Percentiles rank a stretch among this genome's conserved stretches.
phyloP scores from a whole-genome alignment of 2,888 invertebrate species.

The Platerodrilus igneus region DNA sequence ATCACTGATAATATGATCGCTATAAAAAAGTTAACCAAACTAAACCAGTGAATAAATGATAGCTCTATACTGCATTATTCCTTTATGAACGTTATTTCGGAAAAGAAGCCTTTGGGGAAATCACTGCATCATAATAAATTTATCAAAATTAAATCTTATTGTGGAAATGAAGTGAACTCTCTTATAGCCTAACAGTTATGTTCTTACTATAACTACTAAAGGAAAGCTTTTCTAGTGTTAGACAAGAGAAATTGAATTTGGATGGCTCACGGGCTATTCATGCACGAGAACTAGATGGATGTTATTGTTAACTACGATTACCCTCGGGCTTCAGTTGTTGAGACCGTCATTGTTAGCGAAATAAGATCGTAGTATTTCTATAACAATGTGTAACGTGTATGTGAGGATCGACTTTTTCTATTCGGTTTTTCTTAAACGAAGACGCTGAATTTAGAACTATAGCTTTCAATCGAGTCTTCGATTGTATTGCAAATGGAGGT shows the following conservation, averaged over 20 bases:
- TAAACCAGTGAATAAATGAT: too few relatives aligned
- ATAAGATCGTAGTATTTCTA: constrained; percentile 32
- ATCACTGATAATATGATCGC: too few relatives aligned
- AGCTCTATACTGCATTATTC: too few relatives aligned
- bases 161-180: constrained; percentile 15
- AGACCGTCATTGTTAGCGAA: constrained; percentile 39
- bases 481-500: too few relatives aligned
- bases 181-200: constrained; percentile 19
- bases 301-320: constrained; percentile 43
- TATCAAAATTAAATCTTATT: constrained; percentile 23
- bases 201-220: constrained; percentile 14
- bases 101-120: constrained; percentile 13
- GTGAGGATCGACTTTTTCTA: constrained; percentile 26
- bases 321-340: constrained; percentile 45
- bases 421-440: too few relatives aligned
- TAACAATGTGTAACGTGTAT: constrained; percentile 18
- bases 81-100: too few relatives aligned
- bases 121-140: constrained; percentile 13
- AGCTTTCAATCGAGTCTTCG: too few relatives aligned
- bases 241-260: constrained; percentile 15
- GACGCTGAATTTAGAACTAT: too few relatives aligned
- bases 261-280: constrained; percentile 21
- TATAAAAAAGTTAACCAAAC: too few relatives aligned
- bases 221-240: constrained; percentile 14
- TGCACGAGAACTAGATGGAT: constrained; percentile 35